Percentiles rank a stretch among this genome's conserved stretches.
These are phyloP conservation scores for Oreamnos americanus DNA, from an alignment of 2,113 vertebrate genomes.

Conservation along the genomic window DNA sequence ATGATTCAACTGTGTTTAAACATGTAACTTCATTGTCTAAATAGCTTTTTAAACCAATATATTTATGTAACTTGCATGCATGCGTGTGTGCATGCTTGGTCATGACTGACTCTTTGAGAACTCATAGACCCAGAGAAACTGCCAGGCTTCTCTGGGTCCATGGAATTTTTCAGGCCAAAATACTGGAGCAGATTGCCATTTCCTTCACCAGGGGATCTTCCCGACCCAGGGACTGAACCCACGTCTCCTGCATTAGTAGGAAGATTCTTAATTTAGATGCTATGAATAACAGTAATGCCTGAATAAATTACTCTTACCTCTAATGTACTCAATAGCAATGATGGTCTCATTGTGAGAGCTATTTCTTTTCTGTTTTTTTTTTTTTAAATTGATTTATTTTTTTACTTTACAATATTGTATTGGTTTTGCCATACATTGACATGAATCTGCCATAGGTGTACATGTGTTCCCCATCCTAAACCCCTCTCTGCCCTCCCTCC, in stretches of 20 bases:
- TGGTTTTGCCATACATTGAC: too few species aligned
- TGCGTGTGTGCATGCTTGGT: accelerated
- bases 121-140: neutral
- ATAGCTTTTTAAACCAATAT: neutral
- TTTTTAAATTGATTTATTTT: too few species aligned
- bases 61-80: neutral
- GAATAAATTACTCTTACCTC: neutral
- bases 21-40: neutral
- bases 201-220: neutral
- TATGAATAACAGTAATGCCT: neutral
- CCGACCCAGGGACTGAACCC: neutral
- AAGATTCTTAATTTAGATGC: neutral
- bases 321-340: neutral
- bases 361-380: neutral
- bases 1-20: neutral
- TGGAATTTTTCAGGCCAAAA: neutral
- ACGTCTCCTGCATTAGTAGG: neutral
- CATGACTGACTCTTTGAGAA: neutral
- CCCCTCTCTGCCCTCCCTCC: too few species aligned
- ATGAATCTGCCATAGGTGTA: too few species aligned
- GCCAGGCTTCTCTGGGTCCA: neutral
- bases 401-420: too few species aligned
- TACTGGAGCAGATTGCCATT: neutral
- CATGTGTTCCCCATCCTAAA: too few species aligned
- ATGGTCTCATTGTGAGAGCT: neutral